These are phyloP conservation scores for Peromyscus melanophrys DNA, from an alignment of 2,797 vertebrate species.

Conservation along the genomic window DNA sequence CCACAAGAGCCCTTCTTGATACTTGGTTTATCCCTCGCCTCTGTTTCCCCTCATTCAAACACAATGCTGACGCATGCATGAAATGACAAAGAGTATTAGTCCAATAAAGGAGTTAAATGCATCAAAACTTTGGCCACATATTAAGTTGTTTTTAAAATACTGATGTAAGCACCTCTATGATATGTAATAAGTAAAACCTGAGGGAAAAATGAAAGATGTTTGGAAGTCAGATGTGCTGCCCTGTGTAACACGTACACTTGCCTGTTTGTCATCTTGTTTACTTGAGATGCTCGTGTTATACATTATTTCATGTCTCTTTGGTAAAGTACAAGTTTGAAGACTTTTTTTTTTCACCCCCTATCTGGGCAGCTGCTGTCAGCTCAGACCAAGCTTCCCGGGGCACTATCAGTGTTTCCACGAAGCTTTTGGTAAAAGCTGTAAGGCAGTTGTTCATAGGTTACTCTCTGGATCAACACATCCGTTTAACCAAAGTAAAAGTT, in stretches of 20 bases:
- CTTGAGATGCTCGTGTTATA: slow-evolving; percentile 87
- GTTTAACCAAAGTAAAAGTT: slow-evolving; percentile 65
- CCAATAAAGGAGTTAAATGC: slow-evolving; percentile 89
- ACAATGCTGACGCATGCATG: slow-evolving; percentile 92
- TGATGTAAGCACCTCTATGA: slow-evolving; percentile 93
- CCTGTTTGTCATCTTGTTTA: slow-evolving; percentile 91
- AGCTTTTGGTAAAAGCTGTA: slow-evolving; percentile 87
- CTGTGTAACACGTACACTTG: slow-evolving; percentile 90
- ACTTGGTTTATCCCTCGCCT: slow-evolving; percentile 89
- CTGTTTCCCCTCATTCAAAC: slow-evolving; percentile 90
- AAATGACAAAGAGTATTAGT: slow-evolving; percentile 92
- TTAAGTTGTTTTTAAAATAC: slow-evolving; percentile 92
- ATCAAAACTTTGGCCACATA: slow-evolving; percentile 90
- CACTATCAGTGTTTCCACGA: slow-evolving; percentile 88
- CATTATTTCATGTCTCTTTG: slow-evolving; percentile 87
- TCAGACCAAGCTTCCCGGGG: slow-evolving; percentile 88
- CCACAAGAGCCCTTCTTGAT: slow-evolving; percentile 90
- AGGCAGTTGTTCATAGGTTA: slow-evolving; percentile 87
- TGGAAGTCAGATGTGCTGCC: slow-evolving; percentile 88
- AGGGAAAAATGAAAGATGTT: slow-evolving; percentile 88
- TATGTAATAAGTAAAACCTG: slow-evolving; percentile 92
- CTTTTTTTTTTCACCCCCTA: slow-evolving; percentile 72
- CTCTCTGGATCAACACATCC: slow-evolving; percentile 91
- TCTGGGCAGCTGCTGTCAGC: slow-evolving; percentile 89
- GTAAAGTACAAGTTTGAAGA: slow-evolving; percentile 83